Evolutionary conservation across 2,797 vertebrate species (phyloP).

Genomic region (Muscicapa comitata): DNA sequence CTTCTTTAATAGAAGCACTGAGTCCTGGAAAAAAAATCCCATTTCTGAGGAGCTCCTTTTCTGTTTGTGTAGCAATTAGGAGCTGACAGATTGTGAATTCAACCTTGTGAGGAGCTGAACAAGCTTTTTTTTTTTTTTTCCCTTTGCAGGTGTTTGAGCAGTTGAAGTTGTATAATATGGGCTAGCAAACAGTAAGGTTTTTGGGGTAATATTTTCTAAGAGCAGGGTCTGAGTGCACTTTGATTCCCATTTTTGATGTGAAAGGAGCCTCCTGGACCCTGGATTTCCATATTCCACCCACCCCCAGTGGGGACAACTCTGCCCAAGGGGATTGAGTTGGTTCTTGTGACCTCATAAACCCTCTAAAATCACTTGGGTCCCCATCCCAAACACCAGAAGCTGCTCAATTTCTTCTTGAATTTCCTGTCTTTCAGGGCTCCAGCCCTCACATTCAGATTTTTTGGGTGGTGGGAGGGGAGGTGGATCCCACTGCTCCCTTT

Average conservation of each 20-base stretch:
- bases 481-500: not conserved
- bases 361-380: accelerated
- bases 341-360: not conserved
- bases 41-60: not conserved
- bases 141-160: not conserved
- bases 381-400: not conserved
- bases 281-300: not conserved
- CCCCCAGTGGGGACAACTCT: not conserved
- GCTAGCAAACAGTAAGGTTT: not conserved
- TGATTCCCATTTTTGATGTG: not conserved
- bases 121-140: not conserved
- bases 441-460: not conserved
- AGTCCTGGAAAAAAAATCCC: not conserved
- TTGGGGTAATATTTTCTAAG: not conserved
- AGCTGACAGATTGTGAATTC: not conserved
- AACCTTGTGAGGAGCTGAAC: not conserved
- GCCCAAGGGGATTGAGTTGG: not conserved
- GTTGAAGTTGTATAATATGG: accelerated
- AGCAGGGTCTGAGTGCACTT: not conserved
- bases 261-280: not conserved
- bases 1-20: not conserved
- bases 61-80: not conserved
- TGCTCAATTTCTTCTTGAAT: not conserved
- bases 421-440: not conserved
- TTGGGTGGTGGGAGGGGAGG: not conserved